phyloP scores from a whole-genome alignment of 2,797 vertebrate genomes.

The Danio albolineatus region DNA sequence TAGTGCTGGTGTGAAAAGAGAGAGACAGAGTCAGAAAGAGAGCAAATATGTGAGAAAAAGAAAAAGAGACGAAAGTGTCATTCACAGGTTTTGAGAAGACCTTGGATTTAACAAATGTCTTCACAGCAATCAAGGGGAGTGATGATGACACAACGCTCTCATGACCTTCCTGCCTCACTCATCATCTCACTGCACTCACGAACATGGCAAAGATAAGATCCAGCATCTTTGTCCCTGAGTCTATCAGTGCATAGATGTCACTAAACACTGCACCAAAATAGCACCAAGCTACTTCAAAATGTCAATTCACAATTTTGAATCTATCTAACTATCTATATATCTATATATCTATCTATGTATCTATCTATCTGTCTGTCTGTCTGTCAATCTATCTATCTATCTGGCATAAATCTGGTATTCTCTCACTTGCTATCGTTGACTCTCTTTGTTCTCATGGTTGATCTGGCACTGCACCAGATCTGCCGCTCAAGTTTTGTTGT shows the following conservation, averaged over 20 bases:
- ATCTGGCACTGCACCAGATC: constrained; percentile 24
- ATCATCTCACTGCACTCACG: background rate
- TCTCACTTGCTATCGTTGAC: constrained; percentile 24
- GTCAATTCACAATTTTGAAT: background rate
- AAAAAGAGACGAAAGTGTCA: background rate
- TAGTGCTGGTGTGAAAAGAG: background rate
- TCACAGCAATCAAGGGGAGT: background rate
- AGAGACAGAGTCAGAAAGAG: background rate
- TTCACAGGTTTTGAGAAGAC: constrained; percentile 1
- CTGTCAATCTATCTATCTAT: too few relatives aligned
- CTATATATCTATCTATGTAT: constrained; percentile 10
- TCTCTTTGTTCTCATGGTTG: constrained; percentile 24
- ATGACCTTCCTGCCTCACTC: background rate
- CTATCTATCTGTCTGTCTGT: background rate
- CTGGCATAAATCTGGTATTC: constrained; percentile 4
- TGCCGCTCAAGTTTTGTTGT: background rate
- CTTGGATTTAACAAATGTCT: constrained; percentile 11
- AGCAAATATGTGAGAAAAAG: background rate
- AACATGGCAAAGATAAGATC: background rate
- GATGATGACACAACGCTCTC: background rate
- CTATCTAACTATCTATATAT: background rate
- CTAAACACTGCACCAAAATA: background rate
- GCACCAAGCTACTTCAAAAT: too few relatives aligned
- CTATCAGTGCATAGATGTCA: background rate
- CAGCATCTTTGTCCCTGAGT: too few relatives aligned